Evolutionary conservation across 2,888 invertebrate genomes (phyloP).

Genomic region (Ormyrus nitidulus): DNA sequence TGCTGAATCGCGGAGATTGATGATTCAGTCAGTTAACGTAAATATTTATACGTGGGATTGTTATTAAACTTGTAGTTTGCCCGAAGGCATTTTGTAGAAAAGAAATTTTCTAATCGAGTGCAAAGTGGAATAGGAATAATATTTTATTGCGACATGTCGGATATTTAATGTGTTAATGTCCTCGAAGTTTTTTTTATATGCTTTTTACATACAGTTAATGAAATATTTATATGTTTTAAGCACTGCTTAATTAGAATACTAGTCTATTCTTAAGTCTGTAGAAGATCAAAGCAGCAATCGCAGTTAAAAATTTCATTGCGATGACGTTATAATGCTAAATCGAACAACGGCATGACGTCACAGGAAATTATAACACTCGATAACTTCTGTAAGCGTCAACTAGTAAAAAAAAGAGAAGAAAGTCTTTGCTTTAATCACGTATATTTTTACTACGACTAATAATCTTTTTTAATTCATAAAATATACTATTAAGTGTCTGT

Average conservation of each 20-base stretch:
- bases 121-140: no score
- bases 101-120: no score
- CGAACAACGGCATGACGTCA: constrained; percentile 37
- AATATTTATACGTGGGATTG: no score
- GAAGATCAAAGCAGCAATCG: constrained; percentile 1
- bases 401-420: background rate
- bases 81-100: no score
- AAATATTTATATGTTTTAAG: constrained; percentile 8
- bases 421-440: no score
- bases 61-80: no score
- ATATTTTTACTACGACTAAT: no score
- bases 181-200: background rate
- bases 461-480: no score
- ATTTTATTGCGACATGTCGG: no score
- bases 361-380: constrained; percentile 36
- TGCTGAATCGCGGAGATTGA: no score
- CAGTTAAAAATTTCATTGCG: constrained; percentile 1
- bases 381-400: constrained; percentile 17
- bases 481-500: background rate
- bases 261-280: background rate
- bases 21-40: no score
- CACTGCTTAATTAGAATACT: background rate
- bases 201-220: background rate
- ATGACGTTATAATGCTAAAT: constrained; percentile 35
- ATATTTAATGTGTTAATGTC: no score